Percentiles rank a stretch among this genome's conserved stretches.
These are phyloP conservation scores for Sphaerophoria rueppellii DNA, from an alignment of 2,888 invertebrate species.

Conservation along the genomic window DNA sequence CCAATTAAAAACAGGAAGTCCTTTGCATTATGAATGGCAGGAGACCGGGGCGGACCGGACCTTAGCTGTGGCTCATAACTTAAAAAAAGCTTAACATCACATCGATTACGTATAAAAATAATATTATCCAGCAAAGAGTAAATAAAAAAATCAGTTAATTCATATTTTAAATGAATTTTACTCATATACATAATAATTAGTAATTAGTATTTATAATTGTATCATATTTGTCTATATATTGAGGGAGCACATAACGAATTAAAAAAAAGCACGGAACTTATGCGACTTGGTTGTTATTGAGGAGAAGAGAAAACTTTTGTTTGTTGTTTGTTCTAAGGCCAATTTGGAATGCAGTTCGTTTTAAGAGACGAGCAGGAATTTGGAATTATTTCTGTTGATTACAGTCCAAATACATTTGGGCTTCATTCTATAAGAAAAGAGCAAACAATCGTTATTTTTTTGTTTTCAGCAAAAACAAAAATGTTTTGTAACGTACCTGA, in stretches of 20 bases:
- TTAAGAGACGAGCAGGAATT: background rate
- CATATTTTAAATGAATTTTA: background rate
- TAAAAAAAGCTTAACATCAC: no score
- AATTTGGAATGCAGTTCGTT: conserved; percentile 37
- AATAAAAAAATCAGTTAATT: no score
- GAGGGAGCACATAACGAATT: conserved; percentile 31
- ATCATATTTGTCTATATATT: conserved; percentile 43
- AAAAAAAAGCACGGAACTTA: conserved; percentile 51
- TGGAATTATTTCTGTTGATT: conserved; percentile 66
- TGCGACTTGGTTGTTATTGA: conserved; percentile 25
- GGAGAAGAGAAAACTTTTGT: background rate
- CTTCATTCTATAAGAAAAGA: conserved; percentile 66
- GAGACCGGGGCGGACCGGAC: no score
- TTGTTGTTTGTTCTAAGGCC: background rate
- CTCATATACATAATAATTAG: background rate
- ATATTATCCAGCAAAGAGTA: background rate
- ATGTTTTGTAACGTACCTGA: conserved; percentile 74
- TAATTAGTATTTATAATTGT: background rate
- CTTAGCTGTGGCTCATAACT: no score
- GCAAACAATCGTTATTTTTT: background rate
- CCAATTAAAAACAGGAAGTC: no score
- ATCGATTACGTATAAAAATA: no score
- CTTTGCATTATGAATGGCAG: no score
- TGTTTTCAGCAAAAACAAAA: background rate
- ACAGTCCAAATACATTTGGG: conserved; percentile 74